These are phyloP conservation scores for Drosophila equinoxialis DNA, from an alignment of 1,140 invertebrate species.

Conservation along the genomic window DNA sequence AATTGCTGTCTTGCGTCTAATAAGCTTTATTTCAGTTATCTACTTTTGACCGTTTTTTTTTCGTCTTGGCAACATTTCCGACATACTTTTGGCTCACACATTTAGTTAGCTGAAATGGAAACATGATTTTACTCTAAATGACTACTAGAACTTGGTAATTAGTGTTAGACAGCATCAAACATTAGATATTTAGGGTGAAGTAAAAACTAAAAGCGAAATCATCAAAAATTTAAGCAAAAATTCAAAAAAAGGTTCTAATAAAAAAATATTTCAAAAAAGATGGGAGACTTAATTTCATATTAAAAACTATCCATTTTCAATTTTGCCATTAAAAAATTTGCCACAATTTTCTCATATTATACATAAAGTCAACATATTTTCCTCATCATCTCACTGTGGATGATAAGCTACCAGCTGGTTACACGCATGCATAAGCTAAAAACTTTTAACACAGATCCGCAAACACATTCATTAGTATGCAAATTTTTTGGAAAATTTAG, in stretches of 20 bases:
- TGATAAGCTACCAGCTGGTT: slow-evolving; percentile 15
- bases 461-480: slow-evolving; percentile 35
- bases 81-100: slow-evolving; percentile 16
- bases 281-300: no score
- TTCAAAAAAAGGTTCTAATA: no score
- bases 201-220: no score
- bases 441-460: slow-evolving; percentile 16
- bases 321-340: background rate
- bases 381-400: background rate
- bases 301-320: no score
- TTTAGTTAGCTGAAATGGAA: slow-evolving; percentile 1
- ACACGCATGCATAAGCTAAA: slow-evolving; percentile 1
- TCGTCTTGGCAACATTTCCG: slow-evolving; percentile 8
- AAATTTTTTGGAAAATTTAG: slow-evolving; percentile 28
- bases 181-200: no score
- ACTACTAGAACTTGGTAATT: background rate
- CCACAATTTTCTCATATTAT: background rate
- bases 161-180: background rate
- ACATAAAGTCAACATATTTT: background rate
- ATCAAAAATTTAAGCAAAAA: no score
- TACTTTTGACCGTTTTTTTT: slow-evolving; percentile 1
- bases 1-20: slow-evolving; percentile 35
- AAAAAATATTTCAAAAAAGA: no score
- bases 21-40: slow-evolving; percentile 44
- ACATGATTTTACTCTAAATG: background rate